A percentile compares a stretch with the other conserved stretches of the same genome.
Evolutionary conservation across 2,888 invertebrate species (phyloP).

Genomic region (Sarcophaga rosellei): DNA sequence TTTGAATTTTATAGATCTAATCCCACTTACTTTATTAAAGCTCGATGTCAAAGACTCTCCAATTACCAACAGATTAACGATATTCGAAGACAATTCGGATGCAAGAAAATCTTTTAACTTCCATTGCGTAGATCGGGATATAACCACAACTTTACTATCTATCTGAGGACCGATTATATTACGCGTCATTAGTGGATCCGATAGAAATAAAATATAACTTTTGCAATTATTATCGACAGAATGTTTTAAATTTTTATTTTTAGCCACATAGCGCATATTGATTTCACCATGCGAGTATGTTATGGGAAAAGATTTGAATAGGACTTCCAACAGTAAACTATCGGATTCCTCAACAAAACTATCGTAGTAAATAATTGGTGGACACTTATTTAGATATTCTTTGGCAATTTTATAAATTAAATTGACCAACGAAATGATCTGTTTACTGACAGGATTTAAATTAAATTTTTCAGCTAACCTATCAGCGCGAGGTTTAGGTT

Average conservation of each 20-base stretch:
- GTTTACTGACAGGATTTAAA: slow-evolving; percentile 80
- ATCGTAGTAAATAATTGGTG: slow-evolving; percentile 87
- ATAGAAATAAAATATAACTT: slow-evolving; percentile 86
- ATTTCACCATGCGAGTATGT: slow-evolving; percentile 85
- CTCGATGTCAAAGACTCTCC: slow-evolving; percentile 85
- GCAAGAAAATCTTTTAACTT: slow-evolving; percentile 87
- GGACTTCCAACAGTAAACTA: slow-evolving; percentile 83
- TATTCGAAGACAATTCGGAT: slow-evolving; percentile 84
- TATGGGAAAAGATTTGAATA: slow-evolving; percentile 83
- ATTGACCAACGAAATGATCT: slow-evolving; percentile 84
- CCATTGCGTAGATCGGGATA: slow-evolving; percentile 89
- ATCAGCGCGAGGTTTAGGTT: slow-evolving; percentile 84
- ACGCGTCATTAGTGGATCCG: slow-evolving; percentile 84
- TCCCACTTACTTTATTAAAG: slow-evolving; percentile 80
- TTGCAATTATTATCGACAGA: slow-evolving; percentile 83
- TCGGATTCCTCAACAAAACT: slow-evolving; percentile 83
- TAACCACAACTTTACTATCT: slow-evolving; percentile 85
- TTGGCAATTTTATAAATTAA: slow-evolving; percentile 84
- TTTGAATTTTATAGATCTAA: neutral
- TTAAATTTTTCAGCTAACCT: slow-evolving; percentile 83
- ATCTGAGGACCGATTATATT: slow-evolving; percentile 85
- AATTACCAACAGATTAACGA: slow-evolving; percentile 87
- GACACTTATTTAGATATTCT: slow-evolving; percentile 85
- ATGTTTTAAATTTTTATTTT: slow-evolving; percentile 77
- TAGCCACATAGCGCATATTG: slow-evolving; percentile 81